Conservation (phyloP, 2,797 vertebrate genomes). For the Myioborus melanocephalus region DNA sequence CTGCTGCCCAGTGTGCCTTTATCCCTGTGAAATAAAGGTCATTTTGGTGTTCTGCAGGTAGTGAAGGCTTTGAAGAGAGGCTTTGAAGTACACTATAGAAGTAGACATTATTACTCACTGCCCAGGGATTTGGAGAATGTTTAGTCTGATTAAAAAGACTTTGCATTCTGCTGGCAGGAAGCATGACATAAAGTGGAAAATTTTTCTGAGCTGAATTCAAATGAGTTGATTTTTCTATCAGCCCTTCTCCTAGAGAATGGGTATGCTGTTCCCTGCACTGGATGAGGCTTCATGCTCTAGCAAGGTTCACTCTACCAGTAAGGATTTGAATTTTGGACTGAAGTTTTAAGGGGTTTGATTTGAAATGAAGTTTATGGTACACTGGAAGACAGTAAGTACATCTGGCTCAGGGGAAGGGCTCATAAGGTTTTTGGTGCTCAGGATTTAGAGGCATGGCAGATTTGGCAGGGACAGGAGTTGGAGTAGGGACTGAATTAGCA, state of each 20-base stretch:
- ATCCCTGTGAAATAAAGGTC: slow-evolving; percentile 39
- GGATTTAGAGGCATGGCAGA: background rate
- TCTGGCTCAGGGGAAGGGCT: background rate
- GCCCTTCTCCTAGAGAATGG: background rate
- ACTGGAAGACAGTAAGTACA: background rate
- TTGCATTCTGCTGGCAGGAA: slow-evolving; percentile 55
- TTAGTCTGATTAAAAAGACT: slow-evolving; percentile 54
- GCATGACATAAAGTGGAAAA: slow-evolving; percentile 37
- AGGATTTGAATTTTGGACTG: background rate
- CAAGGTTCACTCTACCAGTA: background rate
- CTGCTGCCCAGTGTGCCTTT: background rate
- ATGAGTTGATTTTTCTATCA: slow-evolving; percentile 39
- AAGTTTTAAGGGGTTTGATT: background rate
- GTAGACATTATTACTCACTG: slow-evolving; percentile 45
- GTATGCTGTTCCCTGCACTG: background rate
- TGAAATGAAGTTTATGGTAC: background rate
- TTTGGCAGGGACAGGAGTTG: background rate
- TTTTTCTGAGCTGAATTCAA: slow-evolving; percentile 58
- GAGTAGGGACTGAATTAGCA: background rate
- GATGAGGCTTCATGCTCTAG: background rate
- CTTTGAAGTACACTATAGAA: slow-evolving; percentile 42
- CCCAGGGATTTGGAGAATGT: slow-evolving; percentile 48
- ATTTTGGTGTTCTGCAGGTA: slow-evolving; percentile 12
- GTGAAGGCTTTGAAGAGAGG: slow-evolving; percentile 23
- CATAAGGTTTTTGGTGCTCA: background rate